Percentiles rank a stretch among this genome's conserved stretches.
Evolutionary conservation across 2,797 vertebrate species (phyloP).

Genomic region (Falco berigora): DNA sequence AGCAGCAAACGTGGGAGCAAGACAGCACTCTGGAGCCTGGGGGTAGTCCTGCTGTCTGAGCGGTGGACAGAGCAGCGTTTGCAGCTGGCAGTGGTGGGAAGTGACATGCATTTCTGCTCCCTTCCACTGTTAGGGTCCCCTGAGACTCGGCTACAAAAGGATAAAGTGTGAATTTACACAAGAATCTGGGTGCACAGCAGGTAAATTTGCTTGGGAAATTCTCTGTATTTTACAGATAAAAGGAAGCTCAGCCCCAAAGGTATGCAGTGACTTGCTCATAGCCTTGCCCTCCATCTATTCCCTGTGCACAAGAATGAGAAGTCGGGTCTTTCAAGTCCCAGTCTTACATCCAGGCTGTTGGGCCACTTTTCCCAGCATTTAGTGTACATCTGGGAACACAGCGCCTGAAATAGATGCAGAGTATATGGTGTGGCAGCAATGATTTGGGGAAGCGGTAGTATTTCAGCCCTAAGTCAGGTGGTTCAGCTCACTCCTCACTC

Average conservation of each 20-base stretch:
- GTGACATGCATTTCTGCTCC: background rate
- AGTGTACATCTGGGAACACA: background rate
- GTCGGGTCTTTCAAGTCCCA: accelerated
- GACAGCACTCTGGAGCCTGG: background rate
- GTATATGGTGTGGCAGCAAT: background rate
- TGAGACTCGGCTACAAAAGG: background rate
- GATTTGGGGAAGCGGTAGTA: background rate
- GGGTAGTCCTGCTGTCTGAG: background rate
- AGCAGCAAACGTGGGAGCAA: background rate
- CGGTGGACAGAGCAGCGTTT: background rate
- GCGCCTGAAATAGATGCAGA: background rate
- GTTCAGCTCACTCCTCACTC: background rate
- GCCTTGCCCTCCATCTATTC: background rate
- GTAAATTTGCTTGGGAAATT: background rate
- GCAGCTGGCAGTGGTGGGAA: background rate
- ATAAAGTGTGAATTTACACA: background rate
- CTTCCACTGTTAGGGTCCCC: background rate
- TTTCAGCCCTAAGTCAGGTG: background rate
- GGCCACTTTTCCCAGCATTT: background rate
- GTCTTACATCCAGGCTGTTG: background rate
- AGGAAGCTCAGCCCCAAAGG: background rate
- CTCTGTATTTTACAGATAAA: background rate
- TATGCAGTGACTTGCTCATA: accelerated
- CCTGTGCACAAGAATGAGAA: background rate
- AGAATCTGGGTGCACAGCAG: background rate